Evolutionary conservation across 2,797 vertebrate species (phyloP).

Genomic region (Salarias fasciatus): DNA sequence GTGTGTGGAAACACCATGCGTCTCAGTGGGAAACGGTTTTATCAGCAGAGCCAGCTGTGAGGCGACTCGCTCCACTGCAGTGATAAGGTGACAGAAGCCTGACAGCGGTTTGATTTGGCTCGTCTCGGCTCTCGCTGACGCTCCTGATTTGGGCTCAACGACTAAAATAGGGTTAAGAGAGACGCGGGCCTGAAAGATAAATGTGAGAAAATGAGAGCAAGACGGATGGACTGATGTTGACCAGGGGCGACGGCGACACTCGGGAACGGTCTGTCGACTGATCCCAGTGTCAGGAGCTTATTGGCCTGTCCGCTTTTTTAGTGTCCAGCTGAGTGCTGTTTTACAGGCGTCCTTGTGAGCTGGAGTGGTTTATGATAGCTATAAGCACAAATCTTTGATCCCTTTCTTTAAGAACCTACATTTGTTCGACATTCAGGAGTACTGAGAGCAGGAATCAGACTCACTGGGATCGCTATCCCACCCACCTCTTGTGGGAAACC

Average conservation of each 20-base stretch:
- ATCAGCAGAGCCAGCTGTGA: conserved; percentile 43
- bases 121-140: conserved; percentile 24
- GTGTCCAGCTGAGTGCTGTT: conserved; percentile 36
- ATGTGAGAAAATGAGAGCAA: conserved; percentile 41
- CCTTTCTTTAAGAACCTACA: not conserved
- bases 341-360: conserved; percentile 47
- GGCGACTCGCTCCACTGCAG: conserved; percentile 28
- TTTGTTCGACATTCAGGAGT: conserved; percentile 12
- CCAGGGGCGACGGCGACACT: conserved; percentile 44
- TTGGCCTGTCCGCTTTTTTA: conserved; percentile 17
- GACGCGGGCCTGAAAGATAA: conserved; percentile 48
- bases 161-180: conserved; percentile 45
- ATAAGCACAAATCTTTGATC: not conserved
- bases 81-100: conserved; percentile 55
- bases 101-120: conserved; percentile 50
- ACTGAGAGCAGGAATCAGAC: conserved; percentile 11
- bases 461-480: conserved; percentile 41
- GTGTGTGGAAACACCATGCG: too few species aligned
- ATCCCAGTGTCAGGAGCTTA: conserved; percentile 34
- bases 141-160: conserved; percentile 7
- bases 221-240: conserved; percentile 27
- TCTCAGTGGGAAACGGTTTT: conserved; percentile 28
- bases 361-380: conserved; percentile 12
- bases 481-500: conserved; percentile 44
- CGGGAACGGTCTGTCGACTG: conserved; percentile 17